Percentiles rank a stretch among this genome's conserved stretches.
Evolutionary conservation across 2,113 vertebrate species (phyloP).

Genomic region (Oxygymnocypris stewartii): DNA sequence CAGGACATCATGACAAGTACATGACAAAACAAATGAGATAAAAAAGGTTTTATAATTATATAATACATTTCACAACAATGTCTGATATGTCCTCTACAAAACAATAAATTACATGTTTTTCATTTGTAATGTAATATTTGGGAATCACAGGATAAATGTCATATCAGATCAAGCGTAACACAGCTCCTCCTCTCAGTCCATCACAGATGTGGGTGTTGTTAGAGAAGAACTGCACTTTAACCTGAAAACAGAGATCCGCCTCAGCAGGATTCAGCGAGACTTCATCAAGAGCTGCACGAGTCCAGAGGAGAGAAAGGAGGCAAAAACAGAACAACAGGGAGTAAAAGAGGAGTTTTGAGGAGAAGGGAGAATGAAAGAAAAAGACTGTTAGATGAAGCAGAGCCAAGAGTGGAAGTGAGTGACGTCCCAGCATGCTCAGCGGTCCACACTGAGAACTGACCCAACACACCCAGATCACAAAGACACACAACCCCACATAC

Average conservation of each 20-base stretch:
- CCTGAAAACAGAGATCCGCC: background rate
- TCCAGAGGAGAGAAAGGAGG: background rate
- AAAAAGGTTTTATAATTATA: background rate
- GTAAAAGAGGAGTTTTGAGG: background rate
- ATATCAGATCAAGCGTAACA: background rate
- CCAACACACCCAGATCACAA: conserved; percentile 23
- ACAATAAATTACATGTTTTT: background rate
- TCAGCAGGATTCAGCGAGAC: background rate
- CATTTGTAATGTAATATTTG: background rate
- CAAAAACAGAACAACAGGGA: conserved; percentile 52
- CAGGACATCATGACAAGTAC: background rate
- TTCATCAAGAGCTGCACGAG: background rate
- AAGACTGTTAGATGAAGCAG: conserved; percentile 12
- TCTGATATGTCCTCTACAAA: background rate
- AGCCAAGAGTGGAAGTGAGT: background rate
- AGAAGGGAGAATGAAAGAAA: background rate
- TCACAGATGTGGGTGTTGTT: background rate
- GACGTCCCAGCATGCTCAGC: background rate
- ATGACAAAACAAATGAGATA: background rate
- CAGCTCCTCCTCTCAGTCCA: background rate
- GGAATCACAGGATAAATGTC: background rate
- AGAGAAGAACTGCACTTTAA: background rate
- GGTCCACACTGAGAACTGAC: conserved; percentile 24
- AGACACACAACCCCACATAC: conserved; percentile 10
- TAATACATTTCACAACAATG: background rate